Base-by-base conservation (phyloP, 2,888 invertebrate genomes). In the Stenchaetothrips biformis region DNA sequence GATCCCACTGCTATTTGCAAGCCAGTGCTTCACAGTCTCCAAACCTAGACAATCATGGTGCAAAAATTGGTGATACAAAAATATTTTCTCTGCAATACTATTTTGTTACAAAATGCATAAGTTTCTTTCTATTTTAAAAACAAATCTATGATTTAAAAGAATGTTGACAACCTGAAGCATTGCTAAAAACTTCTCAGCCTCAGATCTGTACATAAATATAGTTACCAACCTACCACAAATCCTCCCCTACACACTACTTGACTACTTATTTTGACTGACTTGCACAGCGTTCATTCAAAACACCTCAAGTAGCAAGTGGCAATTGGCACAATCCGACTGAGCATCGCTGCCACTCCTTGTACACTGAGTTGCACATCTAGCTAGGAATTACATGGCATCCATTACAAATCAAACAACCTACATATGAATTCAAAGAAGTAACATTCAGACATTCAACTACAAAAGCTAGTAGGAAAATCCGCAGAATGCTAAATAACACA, bases 371-470 rank as follows among this genome's bases (percentile, higher is more conserved):
- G 67, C 67, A 74, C 25, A 74, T 74, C 67, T 74, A 74, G 67
- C 67, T 74, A 74, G 67, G 67, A 74, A 74, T 74, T 25, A 74
- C 67, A 74, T 74, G 67, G 67, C 67, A 74, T 74, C 67, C 67
- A 74, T 74, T 74, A 74, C 67, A 74, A 74, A 74, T 74, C 67
- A 74, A 74, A 74, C 67, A 74, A 74, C 67, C 67, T 74, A 74
- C 67, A 9, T 25, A 74, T 21, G 11, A 74, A 74, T 74, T 74
- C 67, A 74, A 74, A 25, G 67, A 74, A 74, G 67, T 25, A 74
- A 74, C 67, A 74, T 25, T 25, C 67, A 74, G 67, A 74, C 67
- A 74, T 74, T 74, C 67, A 74, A 25, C 67, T 74, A 74, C 67
- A 74, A 25, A 74, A 74, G 67, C 67, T 74, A 74, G 67, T 74